phyloP scores from a whole-genome alignment of 2,888 invertebrate species.

The Leptinotarsa peninsularis region DNA sequence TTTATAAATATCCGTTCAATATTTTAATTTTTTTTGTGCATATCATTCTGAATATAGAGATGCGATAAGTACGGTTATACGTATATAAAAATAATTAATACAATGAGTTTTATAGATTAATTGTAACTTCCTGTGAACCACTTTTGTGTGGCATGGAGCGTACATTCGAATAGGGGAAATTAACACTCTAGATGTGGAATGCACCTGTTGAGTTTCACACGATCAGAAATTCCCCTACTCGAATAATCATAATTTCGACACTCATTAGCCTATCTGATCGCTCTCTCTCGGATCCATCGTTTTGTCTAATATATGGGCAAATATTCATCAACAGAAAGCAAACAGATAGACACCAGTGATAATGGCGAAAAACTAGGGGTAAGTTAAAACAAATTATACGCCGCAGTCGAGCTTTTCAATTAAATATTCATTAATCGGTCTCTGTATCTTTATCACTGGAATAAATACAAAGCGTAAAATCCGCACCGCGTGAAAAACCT shows the following conservation, averaged over 20 bases:
- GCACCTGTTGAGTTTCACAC: conserved; percentile 17
- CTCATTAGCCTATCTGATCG: conserved; percentile 18
- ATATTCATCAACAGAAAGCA: conserved; percentile 11
- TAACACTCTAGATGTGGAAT: neutral
- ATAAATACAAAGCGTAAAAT: conserved; percentile 30
- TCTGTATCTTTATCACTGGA: conserved; percentile 27
- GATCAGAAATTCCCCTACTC: conserved; percentile 5
- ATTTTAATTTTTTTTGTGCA: neutral
- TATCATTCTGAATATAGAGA: neutral
- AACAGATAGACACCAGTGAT: conserved; percentile 21
- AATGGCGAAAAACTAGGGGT: conserved; percentile 21
- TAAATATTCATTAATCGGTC: conserved; percentile 30
- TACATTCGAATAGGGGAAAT: neutral
- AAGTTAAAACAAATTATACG: conserved; percentile 26
- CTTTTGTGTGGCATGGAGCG: neutral
- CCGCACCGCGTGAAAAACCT: conserved; percentile 17
- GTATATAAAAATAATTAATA: neutral
- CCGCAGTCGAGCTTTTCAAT: conserved; percentile 20
- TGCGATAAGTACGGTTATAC: neutral
- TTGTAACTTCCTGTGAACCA: conserved; percentile 11
- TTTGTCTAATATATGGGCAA: conserved; percentile 11
- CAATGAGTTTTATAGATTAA: neutral
- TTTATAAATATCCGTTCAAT: neutral
- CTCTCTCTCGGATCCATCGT: neutral
- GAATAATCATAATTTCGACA: conserved; percentile 1